phyloP scores from a whole-genome alignment of 2,888 invertebrate genomes.

The Allophyes oxyacanthae region DNA sequence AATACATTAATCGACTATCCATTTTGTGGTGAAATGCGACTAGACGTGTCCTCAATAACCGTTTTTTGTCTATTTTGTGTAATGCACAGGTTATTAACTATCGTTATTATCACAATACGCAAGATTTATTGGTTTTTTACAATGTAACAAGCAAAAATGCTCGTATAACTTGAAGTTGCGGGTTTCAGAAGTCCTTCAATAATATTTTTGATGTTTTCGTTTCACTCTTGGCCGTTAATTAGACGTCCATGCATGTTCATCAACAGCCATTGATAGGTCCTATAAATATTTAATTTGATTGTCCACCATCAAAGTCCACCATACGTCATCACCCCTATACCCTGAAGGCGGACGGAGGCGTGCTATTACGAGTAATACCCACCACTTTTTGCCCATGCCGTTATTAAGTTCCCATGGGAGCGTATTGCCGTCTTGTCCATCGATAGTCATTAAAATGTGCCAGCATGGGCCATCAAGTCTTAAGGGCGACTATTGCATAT shows the following conservation, averaged over 20 bases:
- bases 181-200: neutral
- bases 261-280: too few relatives aligned
- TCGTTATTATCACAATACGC: conserved; percentile 23
- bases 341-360: too few relatives aligned
- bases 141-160: neutral
- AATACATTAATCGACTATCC: neutral
- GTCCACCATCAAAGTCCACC: too few relatives aligned
- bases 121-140: conserved; percentile 21
- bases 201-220: too few relatives aligned
- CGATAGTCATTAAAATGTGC: neutral
- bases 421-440: neutral
- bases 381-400: too few relatives aligned
- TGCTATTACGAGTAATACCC: too few relatives aligned
- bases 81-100: conserved; percentile 25
- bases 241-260: too few relatives aligned
- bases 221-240: too few relatives aligned
- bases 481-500: conserved; percentile 27
- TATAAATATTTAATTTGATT: too few relatives aligned
- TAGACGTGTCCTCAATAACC: conserved; percentile 1
- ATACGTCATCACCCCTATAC: too few relatives aligned
- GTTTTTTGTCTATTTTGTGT: conserved; percentile 35
- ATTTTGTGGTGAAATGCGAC: conserved; percentile 23
- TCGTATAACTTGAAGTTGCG: neutral
- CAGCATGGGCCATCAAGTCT: neutral
- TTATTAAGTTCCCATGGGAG: too few relatives aligned